Percentiles rank a stretch among this genome's conserved stretches.
These are phyloP conservation scores for Uloborus plumipes DNA, from an alignment of 2,888 invertebrate species.

Conservation along the genomic window DNA sequence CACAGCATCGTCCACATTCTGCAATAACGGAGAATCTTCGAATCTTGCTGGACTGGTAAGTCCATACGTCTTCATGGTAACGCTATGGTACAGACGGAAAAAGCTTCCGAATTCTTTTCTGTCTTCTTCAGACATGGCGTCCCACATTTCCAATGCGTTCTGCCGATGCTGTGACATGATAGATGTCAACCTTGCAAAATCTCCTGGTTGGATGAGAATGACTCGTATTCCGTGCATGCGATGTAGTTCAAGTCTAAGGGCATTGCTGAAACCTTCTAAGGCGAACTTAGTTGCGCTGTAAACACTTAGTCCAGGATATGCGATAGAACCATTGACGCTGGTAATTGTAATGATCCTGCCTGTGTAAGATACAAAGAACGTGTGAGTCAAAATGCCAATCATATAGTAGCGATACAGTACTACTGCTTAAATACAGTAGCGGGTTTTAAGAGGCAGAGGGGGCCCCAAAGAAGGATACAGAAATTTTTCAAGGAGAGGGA, in stretches of 20 bases:
- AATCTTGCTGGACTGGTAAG: conserved; percentile 53
- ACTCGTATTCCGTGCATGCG: conserved; percentile 80
- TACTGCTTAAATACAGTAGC: no score
- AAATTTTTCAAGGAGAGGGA: no score
- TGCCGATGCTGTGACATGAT: conserved; percentile 78
- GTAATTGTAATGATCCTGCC: conserved; percentile 84
- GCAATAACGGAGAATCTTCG: conserved; percentile 56
- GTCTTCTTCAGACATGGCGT: conserved; percentile 78
- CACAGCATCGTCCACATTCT: conserved; percentile 62
- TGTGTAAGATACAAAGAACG: conserved; percentile 66
- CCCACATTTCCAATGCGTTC: conserved; percentile 78
- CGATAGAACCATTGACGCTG: conserved; percentile 84
- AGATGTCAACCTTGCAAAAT: conserved; percentile 80
- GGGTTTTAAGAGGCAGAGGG: no score
- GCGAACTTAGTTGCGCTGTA: conserved; percentile 89
- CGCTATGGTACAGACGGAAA: conserved; percentile 76
- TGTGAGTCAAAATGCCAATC: background rate
- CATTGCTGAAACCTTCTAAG: conserved; percentile 80
- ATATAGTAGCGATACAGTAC: no score
- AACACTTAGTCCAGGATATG: conserved; percentile 81
- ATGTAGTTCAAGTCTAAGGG: conserved; percentile 81
- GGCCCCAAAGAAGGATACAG: no score
- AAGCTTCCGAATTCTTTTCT: conserved; percentile 78
- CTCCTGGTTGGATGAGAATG: conserved; percentile 83
- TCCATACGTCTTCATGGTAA: conserved; percentile 58